A percentile compares a stretch with the other conserved stretches of the same genome.
Evolutionary conservation across 2,113 vertebrate genomes (phyloP).

Genomic region (Hippocampus barbouri): DNA sequence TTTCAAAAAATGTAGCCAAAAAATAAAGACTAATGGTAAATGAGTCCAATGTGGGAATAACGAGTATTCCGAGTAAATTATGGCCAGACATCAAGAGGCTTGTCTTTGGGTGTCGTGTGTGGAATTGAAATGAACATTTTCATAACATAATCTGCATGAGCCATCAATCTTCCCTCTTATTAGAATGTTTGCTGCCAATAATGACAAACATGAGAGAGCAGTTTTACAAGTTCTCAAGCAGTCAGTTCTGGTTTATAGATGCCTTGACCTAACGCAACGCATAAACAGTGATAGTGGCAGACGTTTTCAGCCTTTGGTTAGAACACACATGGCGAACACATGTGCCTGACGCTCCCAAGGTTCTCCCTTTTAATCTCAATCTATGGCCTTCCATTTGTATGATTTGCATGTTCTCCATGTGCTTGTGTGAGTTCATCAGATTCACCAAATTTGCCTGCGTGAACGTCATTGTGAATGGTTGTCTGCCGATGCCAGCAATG

Average conservation of each 20-base stretch:
- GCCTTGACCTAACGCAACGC: not conserved
- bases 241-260: not conserved
- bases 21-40: not conserved
- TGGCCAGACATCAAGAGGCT: not conserved
- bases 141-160: not conserved
- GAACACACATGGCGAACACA: not conserved
- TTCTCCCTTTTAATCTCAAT: not conserved
- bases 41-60: not conserved
- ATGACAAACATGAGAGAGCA: not conserved
- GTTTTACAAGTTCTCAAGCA: constrained; percentile 12
- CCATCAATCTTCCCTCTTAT: not conserved
- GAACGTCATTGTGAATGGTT: too few species aligned
- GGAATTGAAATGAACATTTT: not conserved
- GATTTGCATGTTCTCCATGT: too few species aligned
- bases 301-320: not conserved
- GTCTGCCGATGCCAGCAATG: too few species aligned
- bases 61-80: not conserved
- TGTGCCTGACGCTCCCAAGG: not conserved
- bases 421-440: too few species aligned
- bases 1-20: not conserved
- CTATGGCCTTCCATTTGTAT: not conserved
- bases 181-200: not conserved
- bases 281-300: not conserved
- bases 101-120: not conserved
- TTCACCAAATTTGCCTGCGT: too few species aligned